phyloP scores from a whole-genome alignment of 53 echinoderm and acorn worm genomes.

The Stichopus horrens region DNA sequence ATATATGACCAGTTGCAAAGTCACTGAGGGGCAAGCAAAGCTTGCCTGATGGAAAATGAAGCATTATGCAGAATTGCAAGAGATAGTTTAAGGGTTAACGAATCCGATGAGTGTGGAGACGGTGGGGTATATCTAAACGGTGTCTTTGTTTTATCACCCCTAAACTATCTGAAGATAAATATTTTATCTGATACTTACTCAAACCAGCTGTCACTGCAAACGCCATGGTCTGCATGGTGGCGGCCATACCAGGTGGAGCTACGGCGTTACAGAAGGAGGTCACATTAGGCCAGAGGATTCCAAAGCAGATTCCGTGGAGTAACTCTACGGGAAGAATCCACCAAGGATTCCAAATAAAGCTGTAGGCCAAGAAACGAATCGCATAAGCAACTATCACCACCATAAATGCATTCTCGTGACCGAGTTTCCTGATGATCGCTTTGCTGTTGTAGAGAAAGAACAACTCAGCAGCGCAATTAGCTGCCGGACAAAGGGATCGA shows the following conservation, averaged over 20 bases:
- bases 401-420: conserved; percentile 56
- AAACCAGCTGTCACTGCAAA: conserved; percentile 47
- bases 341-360: conserved; percentile 79
- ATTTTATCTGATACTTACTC: conserved; percentile 40
- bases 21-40: too few relatives aligned
- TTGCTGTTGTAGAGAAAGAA: conserved; percentile 55
- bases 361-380: conserved; percentile 76
- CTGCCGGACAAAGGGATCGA: conserved; percentile 45
- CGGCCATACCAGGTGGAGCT: conserved; percentile 90
- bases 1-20: too few relatives aligned
- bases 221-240: conserved; percentile 74
- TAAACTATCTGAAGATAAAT: too few relatives aligned
- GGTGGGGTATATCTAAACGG: too few relatives aligned
- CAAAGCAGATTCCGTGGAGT: conserved; percentile 87
- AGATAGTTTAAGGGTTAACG: too few relatives aligned
- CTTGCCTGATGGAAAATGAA: too few relatives aligned
- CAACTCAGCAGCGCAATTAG: conserved; percentile 58
- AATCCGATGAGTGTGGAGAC: too few relatives aligned
- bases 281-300: conserved; percentile 79
- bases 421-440: conserved; percentile 47
- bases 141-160: too few relatives aligned
- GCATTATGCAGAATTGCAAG: too few relatives aligned
- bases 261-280: conserved; percentile 74
- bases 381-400: conserved; percentile 63
- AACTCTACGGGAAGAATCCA: conserved; percentile 75